Percentiles rank a stretch among this genome's conserved stretches.
Evolutionary conservation across 2,113 vertebrate genomes (phyloP).

Genomic region (Scophthalmus maximus): DNA sequence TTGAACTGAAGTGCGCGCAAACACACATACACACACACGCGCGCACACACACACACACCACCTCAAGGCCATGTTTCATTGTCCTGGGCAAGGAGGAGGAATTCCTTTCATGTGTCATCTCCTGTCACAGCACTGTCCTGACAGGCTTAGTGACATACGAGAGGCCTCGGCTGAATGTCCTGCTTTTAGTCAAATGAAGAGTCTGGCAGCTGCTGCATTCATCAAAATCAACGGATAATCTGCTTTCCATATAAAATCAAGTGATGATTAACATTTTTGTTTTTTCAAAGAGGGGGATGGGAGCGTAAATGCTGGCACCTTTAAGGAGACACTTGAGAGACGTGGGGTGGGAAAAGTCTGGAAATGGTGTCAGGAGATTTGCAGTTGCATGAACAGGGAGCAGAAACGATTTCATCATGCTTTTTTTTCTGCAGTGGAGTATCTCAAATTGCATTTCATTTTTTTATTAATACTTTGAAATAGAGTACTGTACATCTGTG

Average conservation of each 20-base stretch:
- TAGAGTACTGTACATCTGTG: background rate
- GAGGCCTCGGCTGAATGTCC: conserved; percentile 65
- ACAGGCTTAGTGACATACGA: conserved; percentile 75
- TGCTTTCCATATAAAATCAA: conserved; percentile 81
- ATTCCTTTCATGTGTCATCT: conserved; percentile 75
- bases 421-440: background rate
- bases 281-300: conserved; percentile 42
- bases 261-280: conserved; percentile 76
- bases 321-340: conserved; percentile 83
- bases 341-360: conserved; percentile 62
- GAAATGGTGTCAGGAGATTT: conserved; percentile 59
- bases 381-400: conserved; percentile 44
- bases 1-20: too few species aligned
- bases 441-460: background rate
- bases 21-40: conserved; percentile 22
- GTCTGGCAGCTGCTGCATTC: conserved; percentile 75
- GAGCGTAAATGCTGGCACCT: conserved; percentile 58
- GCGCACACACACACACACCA: conserved; percentile 23
- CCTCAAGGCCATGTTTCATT: conserved; percentile 73
- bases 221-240: conserved; percentile 82
- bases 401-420: conserved; percentile 1
- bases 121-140: conserved; percentile 63
- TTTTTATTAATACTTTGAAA: background rate
- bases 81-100: conserved; percentile 70
- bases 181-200: conserved; percentile 78